Base-by-base conservation (phyloP, 2,113 vertebrate species). In the Choloepus hoffmanni region DNA sequence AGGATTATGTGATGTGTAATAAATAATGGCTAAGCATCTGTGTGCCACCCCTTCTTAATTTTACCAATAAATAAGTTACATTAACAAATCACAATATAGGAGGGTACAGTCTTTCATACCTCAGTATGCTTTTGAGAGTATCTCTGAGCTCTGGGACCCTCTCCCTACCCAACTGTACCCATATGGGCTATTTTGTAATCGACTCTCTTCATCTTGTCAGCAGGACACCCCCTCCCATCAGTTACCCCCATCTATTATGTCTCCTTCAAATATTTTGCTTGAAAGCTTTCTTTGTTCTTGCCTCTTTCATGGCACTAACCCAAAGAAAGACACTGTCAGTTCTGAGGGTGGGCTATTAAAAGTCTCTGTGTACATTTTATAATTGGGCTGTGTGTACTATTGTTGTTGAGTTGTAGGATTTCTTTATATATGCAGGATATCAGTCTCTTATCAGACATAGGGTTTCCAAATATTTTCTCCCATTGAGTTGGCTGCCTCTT, bases 81-180 rank as follows among this genome's bases (percentile, higher is more conserved):
- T 65, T 43, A 24, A 70, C 21, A 50, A 60, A 21, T 58, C 55
- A 91, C 12, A 67, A 8, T 70, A 43, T 73, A n/a, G 43, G 60
- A 78, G 93, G 88, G 89, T 90, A 82, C 70, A 96, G 81, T 86
- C 48, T 43, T 92, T 78, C 72, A 88, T 2, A 63, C n/a, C 26
- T 60, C 7, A 23, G 70, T 62, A 76, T n/a, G 36, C 26, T 62
- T 24, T 63, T 63, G 58, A 13, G 58, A 83, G 18, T 83, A 26
- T 62, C 55, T 63, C 79, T 83, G 23, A 15, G 24, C 14, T 43
- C 60, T 28, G 58, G 21, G 19, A 7, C n/a, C 40, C 55, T 43
- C 48, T 1, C 7, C 28, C 28, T 23, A 33, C 53, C 53, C 36
- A 76, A 1, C 8, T 90, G 36, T 50, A 13, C 84, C 78, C 33